A percentile compares a stretch with the other conserved stretches of the same genome.
Conservation (phyloP, 2,113 vertebrate species). For the Ceratotherium simum region DNA sequence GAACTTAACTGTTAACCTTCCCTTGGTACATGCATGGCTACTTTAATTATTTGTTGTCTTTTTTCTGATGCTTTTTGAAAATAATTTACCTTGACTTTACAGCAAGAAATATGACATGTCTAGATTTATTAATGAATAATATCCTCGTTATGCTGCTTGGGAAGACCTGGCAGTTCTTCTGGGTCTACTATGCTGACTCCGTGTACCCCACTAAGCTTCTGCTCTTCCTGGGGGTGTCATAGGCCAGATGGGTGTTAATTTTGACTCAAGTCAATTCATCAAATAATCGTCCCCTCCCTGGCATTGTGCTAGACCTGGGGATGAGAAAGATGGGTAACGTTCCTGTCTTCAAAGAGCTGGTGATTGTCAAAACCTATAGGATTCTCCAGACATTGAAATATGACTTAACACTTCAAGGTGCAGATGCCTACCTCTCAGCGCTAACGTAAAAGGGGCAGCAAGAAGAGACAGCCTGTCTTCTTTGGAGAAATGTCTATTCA, state of each 20-base stretch:
- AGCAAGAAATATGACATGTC: background rate
- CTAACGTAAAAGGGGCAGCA: background rate
- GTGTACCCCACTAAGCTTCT: background rate
- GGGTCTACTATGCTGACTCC: background rate
- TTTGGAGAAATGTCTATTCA: background rate
- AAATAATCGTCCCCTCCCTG: background rate
- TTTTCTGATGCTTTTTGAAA: slow-evolving; percentile 16
- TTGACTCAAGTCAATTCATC: slow-evolving; percentile 3
- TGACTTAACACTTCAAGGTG: background rate
- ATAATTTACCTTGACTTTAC: background rate
- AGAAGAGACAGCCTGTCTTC: background rate
- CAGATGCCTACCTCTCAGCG: background rate
- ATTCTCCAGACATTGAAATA: slow-evolving; percentile 26
- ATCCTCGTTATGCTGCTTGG: background rate
- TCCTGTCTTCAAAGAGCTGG: background rate
- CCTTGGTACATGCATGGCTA: background rate
- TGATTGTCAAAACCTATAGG: background rate
- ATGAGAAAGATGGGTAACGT: slow-evolving; percentile 3
- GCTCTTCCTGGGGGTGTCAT: background rate
- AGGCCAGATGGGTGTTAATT: background rate
- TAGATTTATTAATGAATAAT: background rate
- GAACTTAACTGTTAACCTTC: background rate
- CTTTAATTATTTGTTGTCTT: background rate
- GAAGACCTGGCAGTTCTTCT: background rate
- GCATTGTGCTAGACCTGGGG: background rate